Percentiles rank a stretch among this genome's conserved stretches.
These are phyloP conservation scores for Conomelus anceps DNA, from an alignment of 2,888 invertebrate genomes.

Conservation along the genomic window DNA sequence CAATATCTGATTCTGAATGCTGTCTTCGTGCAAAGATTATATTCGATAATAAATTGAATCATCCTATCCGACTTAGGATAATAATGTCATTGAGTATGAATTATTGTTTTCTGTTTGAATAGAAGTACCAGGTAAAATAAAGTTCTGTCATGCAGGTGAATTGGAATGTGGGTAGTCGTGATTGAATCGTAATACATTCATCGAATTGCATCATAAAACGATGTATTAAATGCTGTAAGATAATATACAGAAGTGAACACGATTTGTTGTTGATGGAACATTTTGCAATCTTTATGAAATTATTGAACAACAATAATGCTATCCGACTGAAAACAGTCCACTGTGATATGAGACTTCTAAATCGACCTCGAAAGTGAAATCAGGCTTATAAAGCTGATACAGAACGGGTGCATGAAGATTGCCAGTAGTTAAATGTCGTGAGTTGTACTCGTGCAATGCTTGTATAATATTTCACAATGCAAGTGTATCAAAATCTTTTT, in stretches of 20 bases:
- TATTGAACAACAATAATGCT: not conserved
- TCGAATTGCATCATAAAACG: not conserved
- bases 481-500: not conserved
- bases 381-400: not conserved
- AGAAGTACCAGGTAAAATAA: not conserved
- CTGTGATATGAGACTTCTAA: not conserved
- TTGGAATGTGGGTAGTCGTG: not conserved
- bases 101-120: not conserved
- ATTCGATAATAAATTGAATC: not conserved
- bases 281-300: not conserved
- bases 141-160: not conserved
- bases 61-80: not conserved
- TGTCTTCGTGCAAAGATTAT: not conserved
- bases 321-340: not conserved
- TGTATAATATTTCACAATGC: not conserved
- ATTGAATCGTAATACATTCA: not conserved
- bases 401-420: not conserved
- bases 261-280: not conserved
- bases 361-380: not conserved
- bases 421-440: not conserved
- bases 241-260: not conserved
- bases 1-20: not conserved
- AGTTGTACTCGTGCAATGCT: not conserved
- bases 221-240: not conserved
- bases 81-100: not conserved